Evolutionary conservation across 2,888 invertebrate genomes (phyloP), one percentile per base, ranked within the genome.

Genomic region (Heliconius aoede): DNA sequence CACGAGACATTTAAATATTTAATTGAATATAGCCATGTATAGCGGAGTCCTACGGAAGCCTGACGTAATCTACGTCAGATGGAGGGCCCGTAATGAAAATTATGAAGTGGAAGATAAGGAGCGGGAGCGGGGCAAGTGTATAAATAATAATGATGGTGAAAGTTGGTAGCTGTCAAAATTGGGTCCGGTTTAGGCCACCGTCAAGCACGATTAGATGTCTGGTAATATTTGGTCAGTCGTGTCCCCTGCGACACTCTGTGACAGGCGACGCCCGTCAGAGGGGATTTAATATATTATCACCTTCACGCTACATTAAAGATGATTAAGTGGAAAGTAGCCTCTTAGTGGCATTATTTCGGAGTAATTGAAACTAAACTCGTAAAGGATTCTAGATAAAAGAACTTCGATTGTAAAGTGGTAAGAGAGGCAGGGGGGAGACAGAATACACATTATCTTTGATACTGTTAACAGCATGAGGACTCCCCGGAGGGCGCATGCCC

Each of bases 101-200:
- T 84, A 87, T 83, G 84, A 84, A 82, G 82, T 81, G 82, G 81
- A 76, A 81, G 81, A 81, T 78, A 76, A 76, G 76, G 78, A 74
- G 71, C 74, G 69, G 72, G 71, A 73, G 28, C 40, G 61, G 65
- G 64, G 64, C 64, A 28, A 83, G 82, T 86, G 84, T 87, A 91
- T 92, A 92, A 92, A 91, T 93, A 91, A 93, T 91, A 93, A 93
- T 93, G 91, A 91, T 76, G 89, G 93, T 85, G 93, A 93, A 94
- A 94, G 94, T 91, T 86, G 82, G 85, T 82, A 84, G 85, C 87
- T 90, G 89, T 88, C 89, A 88, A 84, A 86, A 86, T 84, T 60
- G 79, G 85, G 82, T 78, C 83, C 85, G 84, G 83, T 80, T 81
- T 78, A 76, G 84, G 80, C 85, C 86, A 86, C 86, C 86, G 84